These are phyloP conservation scores for Arbacia lixula DNA, from an alignment of 53 echinoderm and acorn worm species.

Conservation along the genomic window DNA sequence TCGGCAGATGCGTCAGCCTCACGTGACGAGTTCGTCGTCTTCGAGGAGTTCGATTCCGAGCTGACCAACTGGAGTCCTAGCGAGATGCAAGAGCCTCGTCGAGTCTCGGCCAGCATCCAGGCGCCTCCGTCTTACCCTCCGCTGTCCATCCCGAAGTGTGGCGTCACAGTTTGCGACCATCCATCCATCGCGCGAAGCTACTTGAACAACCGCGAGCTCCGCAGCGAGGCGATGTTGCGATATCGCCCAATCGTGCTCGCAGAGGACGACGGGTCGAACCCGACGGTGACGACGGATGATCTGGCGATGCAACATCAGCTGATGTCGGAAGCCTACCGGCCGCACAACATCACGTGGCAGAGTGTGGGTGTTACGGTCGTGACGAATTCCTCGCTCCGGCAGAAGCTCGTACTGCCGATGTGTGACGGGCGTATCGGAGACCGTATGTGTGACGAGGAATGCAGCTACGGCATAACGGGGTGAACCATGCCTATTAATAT, in stretches of 20 bases:
- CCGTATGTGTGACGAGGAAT: conserved; percentile 68
- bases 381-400: conserved; percentile 67
- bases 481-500: conserved; percentile 23
- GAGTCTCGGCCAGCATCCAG: conserved; percentile 36
- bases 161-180: conserved; percentile 88
- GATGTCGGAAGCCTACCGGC: conserved; percentile 69
- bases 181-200: conserved; percentile 75
- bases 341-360: conserved; percentile 83
- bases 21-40: conserved; percentile 35
- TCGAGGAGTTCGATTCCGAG: conserved; percentile 64
- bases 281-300: conserved; percentile 57
- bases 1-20: conserved; percentile 24
- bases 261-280: conserved; percentile 84
- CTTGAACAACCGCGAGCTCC: conserved; percentile 52
- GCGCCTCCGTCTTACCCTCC: conserved; percentile 7
- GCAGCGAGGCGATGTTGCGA: conserved; percentile 54
- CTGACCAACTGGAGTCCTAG: conserved; percentile 79
- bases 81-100: conserved; percentile 50
- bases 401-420: conserved; percentile 61
- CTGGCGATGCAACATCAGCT: conserved; percentile 70
- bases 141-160: conserved; percentile 71
- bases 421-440: conserved; percentile 73
- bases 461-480: conserved; percentile 69
- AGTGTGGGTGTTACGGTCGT: conserved; percentile 52
- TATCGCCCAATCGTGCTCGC: conserved; percentile 80